Percentiles rank a stretch among this genome's conserved stretches.
These are phyloP conservation scores for Dascyllus trimaculatus DNA, from an alignment of 2,113 vertebrate genomes.

Conservation along the genomic window DNA sequence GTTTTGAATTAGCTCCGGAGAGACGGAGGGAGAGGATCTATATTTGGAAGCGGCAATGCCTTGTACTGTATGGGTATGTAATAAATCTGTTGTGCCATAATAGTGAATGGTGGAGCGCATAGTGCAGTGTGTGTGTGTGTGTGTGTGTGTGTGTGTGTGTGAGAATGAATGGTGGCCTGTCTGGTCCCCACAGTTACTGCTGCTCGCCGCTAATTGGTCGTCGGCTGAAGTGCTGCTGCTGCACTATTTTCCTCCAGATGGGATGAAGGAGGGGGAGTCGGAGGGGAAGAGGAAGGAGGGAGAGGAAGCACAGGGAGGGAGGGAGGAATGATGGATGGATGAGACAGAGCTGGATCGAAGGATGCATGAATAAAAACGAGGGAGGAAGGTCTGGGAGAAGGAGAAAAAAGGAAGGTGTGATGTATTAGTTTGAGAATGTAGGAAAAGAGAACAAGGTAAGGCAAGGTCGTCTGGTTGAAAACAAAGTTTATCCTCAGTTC, in stretches of 20 bases:
- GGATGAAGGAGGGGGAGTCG: constrained; percentile 41
- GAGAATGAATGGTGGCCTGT: constrained; percentile 78
- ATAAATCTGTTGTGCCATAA: constrained; percentile 76
- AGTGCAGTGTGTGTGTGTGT: constrained; percentile 40
- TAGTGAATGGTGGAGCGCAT: constrained; percentile 56
- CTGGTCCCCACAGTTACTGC: constrained; percentile 59
- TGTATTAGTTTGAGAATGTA: constrained; percentile 30
- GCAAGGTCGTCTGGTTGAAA: constrained; percentile 30
- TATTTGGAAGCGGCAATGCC: constrained; percentile 72
- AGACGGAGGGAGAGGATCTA: constrained; percentile 54
- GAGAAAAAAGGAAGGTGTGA: constrained; percentile 2
- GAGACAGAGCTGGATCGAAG: constrained; percentile 44
- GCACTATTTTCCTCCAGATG: constrained; percentile 79
- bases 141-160: constrained; percentile 18
- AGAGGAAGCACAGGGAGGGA: constrained; percentile 3
- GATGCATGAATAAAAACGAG: constrained; percentile 47
- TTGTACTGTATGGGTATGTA: constrained; percentile 68
- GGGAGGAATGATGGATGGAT: constrained; percentile 50
- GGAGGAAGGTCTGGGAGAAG: background rate
- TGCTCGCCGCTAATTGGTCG: constrained; percentile 79
- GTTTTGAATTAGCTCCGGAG: background rate
- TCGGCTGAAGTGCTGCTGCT: constrained; percentile 79
- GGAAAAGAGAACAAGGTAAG: constrained; percentile 1
- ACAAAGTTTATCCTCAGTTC: background rate
- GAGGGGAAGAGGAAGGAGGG: constrained; percentile 12